Percentiles rank a stretch among this genome's conserved stretches.
These are phyloP conservation scores for Tenthredo amoena DNA, from an alignment of 2,888 invertebrate genomes.

Conservation along the genomic window DNA sequence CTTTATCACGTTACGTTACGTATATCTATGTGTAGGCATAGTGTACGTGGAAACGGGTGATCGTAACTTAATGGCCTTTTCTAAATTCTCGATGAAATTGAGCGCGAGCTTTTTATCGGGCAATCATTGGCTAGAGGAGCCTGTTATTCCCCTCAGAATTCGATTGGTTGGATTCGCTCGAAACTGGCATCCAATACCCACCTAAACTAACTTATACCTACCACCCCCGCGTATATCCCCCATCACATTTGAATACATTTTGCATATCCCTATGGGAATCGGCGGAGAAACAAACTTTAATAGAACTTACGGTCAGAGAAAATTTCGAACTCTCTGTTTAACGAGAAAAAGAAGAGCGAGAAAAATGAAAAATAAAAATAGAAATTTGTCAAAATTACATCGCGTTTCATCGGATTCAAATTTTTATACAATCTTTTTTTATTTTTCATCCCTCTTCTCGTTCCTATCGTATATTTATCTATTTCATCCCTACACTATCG, in stretches of 20 bases:
- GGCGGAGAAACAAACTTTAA: conserved; percentile 34
- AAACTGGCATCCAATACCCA: neutral
- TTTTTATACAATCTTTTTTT: neutral
- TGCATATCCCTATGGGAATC: conserved; percentile 21
- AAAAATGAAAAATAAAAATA: neutral
- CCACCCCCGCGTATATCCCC: neutral
- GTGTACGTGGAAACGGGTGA: neutral
- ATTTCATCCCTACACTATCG: no score
- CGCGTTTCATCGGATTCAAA: neutral
- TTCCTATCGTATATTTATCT: no score
- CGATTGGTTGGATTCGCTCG: conserved; percentile 1
- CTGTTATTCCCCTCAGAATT: conserved; percentile 23
- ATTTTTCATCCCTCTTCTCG: neutral
- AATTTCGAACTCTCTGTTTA: neutral
- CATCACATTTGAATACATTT: conserved; percentile 41
- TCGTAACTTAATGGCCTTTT: conserved; percentile 9
- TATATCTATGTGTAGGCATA: neutral
- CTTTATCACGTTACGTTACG: neutral
- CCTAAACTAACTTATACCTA: conserved; percentile 19
- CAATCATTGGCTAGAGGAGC: conserved; percentile 14
- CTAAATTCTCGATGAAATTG: conserved; percentile 20
- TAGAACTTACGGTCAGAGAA: conserved; percentile 21
- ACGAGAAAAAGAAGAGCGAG: neutral
- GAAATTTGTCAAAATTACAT: neutral
- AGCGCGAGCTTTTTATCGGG: conserved; percentile 4